Base-by-base conservation (phyloP, 2,888 invertebrate genomes). In the Dicranocentrus wangi region DNA sequence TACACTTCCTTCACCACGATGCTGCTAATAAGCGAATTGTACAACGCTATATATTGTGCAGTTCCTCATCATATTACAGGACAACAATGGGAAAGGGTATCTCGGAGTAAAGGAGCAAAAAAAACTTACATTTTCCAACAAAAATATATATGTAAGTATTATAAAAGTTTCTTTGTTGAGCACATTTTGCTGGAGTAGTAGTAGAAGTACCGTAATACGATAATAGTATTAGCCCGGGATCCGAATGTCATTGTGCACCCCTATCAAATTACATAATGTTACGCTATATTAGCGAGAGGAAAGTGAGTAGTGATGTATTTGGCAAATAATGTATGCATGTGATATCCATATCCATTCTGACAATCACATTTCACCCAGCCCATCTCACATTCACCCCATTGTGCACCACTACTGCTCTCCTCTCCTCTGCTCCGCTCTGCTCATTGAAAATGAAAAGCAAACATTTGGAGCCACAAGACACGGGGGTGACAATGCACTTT, bases 281-380 rank as follows among this genome's bases (percentile, higher is more conserved):
- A 68, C 28, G 7, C 10, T 13, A 15, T 15, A 15, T 43, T 7
- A 51, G 8, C 51, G 32, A 21, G 17, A 19, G 17, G 19, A 65
- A 47, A 68, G 51, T 27, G 68, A 32, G 68, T 53, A 1, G 2
- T 60, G n/a, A 25, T 60, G 2, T 23, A 13, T 2, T 25, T 17
- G 70, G 55, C 39, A 70, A 70, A 69, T 28, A 55, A 68, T 23
- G 27, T 17, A n/a, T 13, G 28, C 13, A 43, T 42, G 43, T n/a
- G 51, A 68, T 68, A 68, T 51, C 53, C 47, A 68, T 68, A 68
- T 51, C 53, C 51, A 42, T 70, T 25, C 70, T 70, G 70, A 70
- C 70, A 70, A 70, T 70, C 70, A 70, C 70, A 70, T n/a, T n/a
- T 70, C 70, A 70, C 23, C 70, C 70, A 55, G 32, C n/a, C n/a